These are phyloP conservation scores for Catagonus wagneri DNA, from an alignment of 2,113 vertebrate species.

Conservation along the genomic window DNA sequence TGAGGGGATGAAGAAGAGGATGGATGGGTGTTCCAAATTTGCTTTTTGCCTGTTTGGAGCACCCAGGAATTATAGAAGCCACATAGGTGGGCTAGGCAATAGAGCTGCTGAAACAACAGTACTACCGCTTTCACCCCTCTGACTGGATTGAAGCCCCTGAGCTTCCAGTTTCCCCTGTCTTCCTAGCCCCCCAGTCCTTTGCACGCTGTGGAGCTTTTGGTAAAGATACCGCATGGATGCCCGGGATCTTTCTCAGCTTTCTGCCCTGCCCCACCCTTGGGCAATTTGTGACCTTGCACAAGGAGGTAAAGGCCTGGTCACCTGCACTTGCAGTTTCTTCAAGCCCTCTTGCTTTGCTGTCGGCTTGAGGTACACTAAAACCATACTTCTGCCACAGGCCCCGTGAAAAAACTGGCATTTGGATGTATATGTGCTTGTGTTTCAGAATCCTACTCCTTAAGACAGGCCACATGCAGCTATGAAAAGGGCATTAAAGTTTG, in stretches of 20 bases:
- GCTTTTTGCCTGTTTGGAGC: neutral
- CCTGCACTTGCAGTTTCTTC: neutral
- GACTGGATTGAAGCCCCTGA: neutral
- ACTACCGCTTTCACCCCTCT: rapidly evolving
- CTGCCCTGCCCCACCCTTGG: neutral
- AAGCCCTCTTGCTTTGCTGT: neutral
- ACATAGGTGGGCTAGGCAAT: too few relatives aligned
- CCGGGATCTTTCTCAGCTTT: neutral
- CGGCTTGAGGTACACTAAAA: neutral
- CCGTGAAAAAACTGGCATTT: neutral
- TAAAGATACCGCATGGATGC: rapidly evolving
- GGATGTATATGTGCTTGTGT: too few relatives aligned
- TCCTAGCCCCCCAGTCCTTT: neutral
- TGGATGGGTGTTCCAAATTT: neutral
- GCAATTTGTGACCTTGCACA: neutral
- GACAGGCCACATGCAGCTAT: neutral
- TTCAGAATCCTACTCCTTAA: neutral
- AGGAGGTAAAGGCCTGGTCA: neutral
- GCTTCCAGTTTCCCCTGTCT: neutral
- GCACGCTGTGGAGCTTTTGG: neutral
- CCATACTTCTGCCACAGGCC: neutral
- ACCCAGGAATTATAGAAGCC: neutral
- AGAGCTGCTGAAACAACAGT: neutral
- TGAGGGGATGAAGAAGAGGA: neutral
- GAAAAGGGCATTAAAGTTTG: neutral